Conservation (phyloP, 1,140 invertebrate species). For the Rhagoletis zephyria region DNA sequence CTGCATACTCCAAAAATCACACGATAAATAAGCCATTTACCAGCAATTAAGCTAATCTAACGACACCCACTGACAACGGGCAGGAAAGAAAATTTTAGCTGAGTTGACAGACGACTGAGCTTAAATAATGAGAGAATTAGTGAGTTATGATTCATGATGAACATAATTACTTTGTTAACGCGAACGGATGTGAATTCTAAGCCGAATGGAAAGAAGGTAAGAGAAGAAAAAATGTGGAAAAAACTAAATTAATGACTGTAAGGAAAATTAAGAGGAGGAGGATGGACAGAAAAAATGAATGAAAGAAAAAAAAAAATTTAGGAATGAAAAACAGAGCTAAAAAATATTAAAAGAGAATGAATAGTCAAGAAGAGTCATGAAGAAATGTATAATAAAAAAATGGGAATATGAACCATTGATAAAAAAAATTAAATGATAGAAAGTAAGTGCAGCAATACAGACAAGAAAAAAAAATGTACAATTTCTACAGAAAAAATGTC, state of each 20-base stretch:
- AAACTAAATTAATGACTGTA: background rate
- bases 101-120: slow-evolving; percentile 9
- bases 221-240: background rate
- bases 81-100: background rate
- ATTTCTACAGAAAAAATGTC: too few species aligned
- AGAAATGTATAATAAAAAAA: too few species aligned
- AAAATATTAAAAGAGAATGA: background rate
- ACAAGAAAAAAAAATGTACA: background rate
- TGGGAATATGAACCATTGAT: too few species aligned
- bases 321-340: background rate
- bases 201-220: background rate
- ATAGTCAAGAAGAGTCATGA: too few species aligned
- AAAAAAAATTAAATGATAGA: too few species aligned
- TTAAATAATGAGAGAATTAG: slow-evolving; percentile 51
- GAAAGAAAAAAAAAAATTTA: background rate
- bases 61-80: background rate
- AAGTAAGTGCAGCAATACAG: too few species aligned
- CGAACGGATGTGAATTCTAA: slow-evolving; percentile 23
- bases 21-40: slow-evolving; percentile 40
- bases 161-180: slow-evolving; percentile 45
- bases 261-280: background rate
- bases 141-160: slow-evolving; percentile 51
- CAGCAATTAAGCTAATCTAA: slow-evolving; percentile 46
- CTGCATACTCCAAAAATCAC: background rate
- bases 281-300: background rate